Evolutionary conservation across 2,888 invertebrate species (phyloP).

Genomic region (Alloscopus bannaensis): DNA sequence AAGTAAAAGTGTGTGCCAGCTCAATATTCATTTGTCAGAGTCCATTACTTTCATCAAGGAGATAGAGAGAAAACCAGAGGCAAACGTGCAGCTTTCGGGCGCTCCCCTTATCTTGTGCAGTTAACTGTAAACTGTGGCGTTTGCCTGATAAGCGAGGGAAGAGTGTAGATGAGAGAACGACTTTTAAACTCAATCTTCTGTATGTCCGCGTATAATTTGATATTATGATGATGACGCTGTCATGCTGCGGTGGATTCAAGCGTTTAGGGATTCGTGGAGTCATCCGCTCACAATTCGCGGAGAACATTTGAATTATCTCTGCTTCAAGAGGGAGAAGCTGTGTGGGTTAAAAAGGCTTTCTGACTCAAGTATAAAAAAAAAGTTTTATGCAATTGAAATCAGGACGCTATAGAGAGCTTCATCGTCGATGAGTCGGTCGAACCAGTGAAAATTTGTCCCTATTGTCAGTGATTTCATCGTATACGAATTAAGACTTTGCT

Average conservation of each 20-base stretch:
- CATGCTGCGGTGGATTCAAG: background rate
- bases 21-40: conserved; percentile 72
- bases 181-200: conserved; percentile 56
- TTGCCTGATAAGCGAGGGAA: too few species aligned
- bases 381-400: too few species aligned
- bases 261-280: too few species aligned
- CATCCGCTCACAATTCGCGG: too few species aligned
- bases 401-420: conserved; percentile 12
- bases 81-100: background rate
- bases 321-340: too few species aligned
- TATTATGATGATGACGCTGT: conserved; percentile 12
- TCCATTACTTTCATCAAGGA: conserved; percentile 70
- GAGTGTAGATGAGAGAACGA: conserved; percentile 12
- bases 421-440: too few species aligned
- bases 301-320: too few species aligned
- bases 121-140: too few species aligned
- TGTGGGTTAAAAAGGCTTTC: too few species aligned
- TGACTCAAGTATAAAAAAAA: too few species aligned
- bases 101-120: conserved; percentile 7
- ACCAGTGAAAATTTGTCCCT: conserved; percentile 11
- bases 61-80: too few species aligned
- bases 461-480: conserved; percentile 23
- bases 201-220: conserved; percentile 48
- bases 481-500: conserved; percentile 34
- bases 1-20: conserved; percentile 61